Evolutionary conservation across 2,888 invertebrate genomes (phyloP), one percentile per base, ranked within the genome.

Genomic region (Cataglyphis albicans): DNA sequence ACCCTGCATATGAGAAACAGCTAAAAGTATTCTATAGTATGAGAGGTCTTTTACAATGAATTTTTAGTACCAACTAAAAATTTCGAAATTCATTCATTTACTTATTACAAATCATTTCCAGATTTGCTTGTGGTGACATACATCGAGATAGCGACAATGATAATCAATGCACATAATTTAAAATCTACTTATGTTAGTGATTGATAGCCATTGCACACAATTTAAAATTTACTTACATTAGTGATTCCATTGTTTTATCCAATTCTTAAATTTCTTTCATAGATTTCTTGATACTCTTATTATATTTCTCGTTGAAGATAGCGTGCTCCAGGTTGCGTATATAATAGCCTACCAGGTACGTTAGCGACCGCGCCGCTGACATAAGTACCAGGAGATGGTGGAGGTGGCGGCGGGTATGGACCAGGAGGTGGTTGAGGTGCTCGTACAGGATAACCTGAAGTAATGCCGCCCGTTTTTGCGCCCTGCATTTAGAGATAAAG

Each of bases 391-490:
- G 93, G 93, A 61, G 94, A 88, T 64, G 91, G 92, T 3, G 91
- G 90, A 41, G 94, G 89, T 84, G 91, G 91, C 3, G 91, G 92
- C 25, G 93, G 92, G 80, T 93, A 92, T 9, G 93, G 92, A 21
- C 90, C 92, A 18, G 93, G 92, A 5, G 93, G 93, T 15, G 94
- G 93, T 84, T 94, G 94, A 4, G 94, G 93, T 29, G 94, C 92
- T 87, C 97, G 96, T 1, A 98, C 97, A 0, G 98, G 97, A 95
- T 98, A 98, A 3, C 98, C 98, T 84, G 98, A 97, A 0, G 98
- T 97, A 85, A 98, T 98, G 91, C 97, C 97, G 84, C 98, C 97
- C 0, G 97, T 96, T 93, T 97, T 97, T n/a, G 96, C 95, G 83
- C 96, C 96, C 97, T 97, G 93, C 5, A 94, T 73, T 59, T 32